phyloP scores from a whole-genome alignment of 2,797 vertebrate genomes.

The Darevskia nairensis region DNA sequence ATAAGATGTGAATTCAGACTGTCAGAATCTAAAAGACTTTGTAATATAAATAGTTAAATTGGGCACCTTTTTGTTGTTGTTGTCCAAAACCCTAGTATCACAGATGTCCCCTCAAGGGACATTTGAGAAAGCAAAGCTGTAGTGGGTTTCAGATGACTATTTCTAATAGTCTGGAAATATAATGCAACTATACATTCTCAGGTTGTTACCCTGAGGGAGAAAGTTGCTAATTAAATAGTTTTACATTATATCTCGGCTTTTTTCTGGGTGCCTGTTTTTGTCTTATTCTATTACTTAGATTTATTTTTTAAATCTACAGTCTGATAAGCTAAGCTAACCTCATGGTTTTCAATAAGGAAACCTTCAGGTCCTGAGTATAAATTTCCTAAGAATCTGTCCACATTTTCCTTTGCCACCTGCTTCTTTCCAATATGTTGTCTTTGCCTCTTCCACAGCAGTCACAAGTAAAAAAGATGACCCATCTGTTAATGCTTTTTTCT shows the following conservation, averaged over 20 bases:
- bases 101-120: background rate
- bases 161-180: slow-evolving; percentile 21
- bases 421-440: slow-evolving; percentile 3
- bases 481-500: background rate
- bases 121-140: background rate
- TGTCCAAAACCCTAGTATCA: background rate
- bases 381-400: background rate
- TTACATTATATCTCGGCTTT: background rate
- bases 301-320: background rate
- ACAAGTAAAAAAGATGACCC: background rate
- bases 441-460: background rate
- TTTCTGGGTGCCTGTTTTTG: background rate
- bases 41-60: background rate
- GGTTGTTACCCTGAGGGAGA: slow-evolving; percentile 36
- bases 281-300: background rate
- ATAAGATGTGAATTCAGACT: background rate
- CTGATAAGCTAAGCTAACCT: background rate
- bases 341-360: background rate
- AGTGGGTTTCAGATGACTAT: slow-evolving; percentile 18
- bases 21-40: background rate
- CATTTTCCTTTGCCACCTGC: background rate
- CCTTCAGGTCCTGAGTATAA: background rate
- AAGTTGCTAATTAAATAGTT: slow-evolving; percentile 7
- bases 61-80: too few species aligned
- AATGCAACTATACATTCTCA: slow-evolving; percentile 20